These are phyloP conservation scores for Drosophila rhopaloa DNA, from an alignment of 1,140 invertebrate species.

Conservation along the genomic window DNA sequence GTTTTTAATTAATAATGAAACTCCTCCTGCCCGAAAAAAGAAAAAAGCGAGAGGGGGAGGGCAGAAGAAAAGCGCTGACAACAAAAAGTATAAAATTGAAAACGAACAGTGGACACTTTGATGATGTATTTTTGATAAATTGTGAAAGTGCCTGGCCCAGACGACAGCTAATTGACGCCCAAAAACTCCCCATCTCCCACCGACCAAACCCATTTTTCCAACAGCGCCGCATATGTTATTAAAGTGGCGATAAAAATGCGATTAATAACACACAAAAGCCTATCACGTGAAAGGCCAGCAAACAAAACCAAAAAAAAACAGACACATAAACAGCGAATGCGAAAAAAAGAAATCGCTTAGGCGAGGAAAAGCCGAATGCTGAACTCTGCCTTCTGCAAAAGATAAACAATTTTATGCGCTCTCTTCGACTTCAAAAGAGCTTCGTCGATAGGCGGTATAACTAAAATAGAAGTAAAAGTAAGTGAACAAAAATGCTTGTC, in stretches of 20 bases:
- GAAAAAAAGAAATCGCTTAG: slow-evolving; percentile 27
- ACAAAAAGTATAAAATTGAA: slow-evolving; percentile 51
- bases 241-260: slow-evolving; percentile 68
- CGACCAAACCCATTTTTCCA: slow-evolving; percentile 17
- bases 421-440: slow-evolving; percentile 25
- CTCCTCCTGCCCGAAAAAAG: slow-evolving; percentile 9
- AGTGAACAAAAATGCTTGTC: slow-evolving; percentile 25
- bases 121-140: slow-evolving; percentile 62
- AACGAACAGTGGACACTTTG: slow-evolving; percentile 47
- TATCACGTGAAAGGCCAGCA: slow-evolving; percentile 63
- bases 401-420: slow-evolving; percentile 41
- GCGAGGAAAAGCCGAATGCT: slow-evolving; percentile 14
- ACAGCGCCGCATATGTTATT: slow-evolving; percentile 44
- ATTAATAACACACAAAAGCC: slow-evolving; percentile 53
- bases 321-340: slow-evolving; percentile 9
- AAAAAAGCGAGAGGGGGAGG: background rate
- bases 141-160: slow-evolving; percentile 66
- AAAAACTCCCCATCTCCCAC: slow-evolving; percentile 32
- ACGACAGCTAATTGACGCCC: slow-evolving; percentile 67
- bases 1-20: slow-evolving; percentile 67
- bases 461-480: slow-evolving; percentile 23
- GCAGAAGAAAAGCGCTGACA: slow-evolving; percentile 19
- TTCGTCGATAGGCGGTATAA: background rate
- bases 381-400: slow-evolving; percentile 14
- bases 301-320: slow-evolving; percentile 12